These are phyloP conservation scores for Ormyrus nitidulus DNA, from an alignment of 2,888 invertebrate species.

Conservation along the genomic window DNA sequence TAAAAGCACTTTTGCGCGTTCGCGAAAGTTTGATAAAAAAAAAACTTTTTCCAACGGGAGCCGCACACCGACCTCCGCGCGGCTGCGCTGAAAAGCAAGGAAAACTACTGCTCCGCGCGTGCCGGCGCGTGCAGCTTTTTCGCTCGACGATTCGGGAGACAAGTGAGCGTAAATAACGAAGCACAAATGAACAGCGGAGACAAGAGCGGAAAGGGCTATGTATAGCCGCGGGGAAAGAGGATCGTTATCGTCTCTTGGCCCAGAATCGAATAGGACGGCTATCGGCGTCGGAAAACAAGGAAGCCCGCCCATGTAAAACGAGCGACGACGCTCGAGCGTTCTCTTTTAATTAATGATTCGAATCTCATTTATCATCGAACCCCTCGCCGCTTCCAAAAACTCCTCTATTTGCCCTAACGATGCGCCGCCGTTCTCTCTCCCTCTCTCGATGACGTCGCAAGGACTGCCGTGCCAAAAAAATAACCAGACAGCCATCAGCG, in stretches of 20 bases:
- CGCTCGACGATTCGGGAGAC: slow-evolving; percentile 5
- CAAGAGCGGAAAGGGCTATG: slow-evolving; percentile 13
- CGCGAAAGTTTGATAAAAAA: no score
- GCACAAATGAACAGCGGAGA: slow-evolving; percentile 45
- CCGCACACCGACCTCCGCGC: no score
- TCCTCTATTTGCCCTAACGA: neutral
- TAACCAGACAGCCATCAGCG: no score
- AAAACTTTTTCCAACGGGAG: no score
- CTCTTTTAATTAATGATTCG: slow-evolving; percentile 68
- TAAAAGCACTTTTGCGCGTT: no score
- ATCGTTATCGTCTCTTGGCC: slow-evolving; percentile 40
- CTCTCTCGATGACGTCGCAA: neutral
- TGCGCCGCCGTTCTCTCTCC: neutral
- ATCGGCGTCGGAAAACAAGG: slow-evolving; percentile 30
- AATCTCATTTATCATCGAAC: slow-evolving; percentile 67
- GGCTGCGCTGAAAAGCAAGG: no score
- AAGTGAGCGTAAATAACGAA: slow-evolving; percentile 46
- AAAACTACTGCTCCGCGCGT: no score
- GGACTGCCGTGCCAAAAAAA: neutral
- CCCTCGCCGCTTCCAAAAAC: slow-evolving; percentile 8
- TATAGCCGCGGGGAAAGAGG: neutral
- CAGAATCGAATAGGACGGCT: slow-evolving; percentile 26
- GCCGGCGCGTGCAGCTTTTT: neutral
- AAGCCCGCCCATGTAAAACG: slow-evolving; percentile 19
- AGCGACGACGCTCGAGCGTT: slow-evolving; percentile 24